A percentile compares a stretch with the other conserved stretches of the same genome.
These are phyloP conservation scores for Triplophysa siluroides DNA, from an alignment of 2,113 vertebrate genomes.

Conservation along the genomic window DNA sequence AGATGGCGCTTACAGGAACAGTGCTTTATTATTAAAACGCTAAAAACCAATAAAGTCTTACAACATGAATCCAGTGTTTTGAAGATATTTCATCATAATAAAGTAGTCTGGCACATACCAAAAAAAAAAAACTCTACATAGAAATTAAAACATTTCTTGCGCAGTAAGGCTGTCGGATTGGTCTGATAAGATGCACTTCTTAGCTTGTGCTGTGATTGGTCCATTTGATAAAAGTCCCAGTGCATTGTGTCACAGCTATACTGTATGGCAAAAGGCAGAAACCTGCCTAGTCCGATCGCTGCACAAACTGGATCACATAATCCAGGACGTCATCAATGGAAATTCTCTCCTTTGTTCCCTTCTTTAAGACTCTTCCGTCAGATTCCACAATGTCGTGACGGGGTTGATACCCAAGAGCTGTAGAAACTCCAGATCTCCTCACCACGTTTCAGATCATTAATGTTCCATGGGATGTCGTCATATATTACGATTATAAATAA, in stretches of 20 bases:
- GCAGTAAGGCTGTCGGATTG: constrained; percentile 54
- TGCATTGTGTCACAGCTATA: not conserved
- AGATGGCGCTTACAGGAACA: constrained; percentile 36
- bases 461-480: not conserved
- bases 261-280: not conserved
- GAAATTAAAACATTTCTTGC: constrained; percentile 62
- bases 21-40: constrained; percentile 46
- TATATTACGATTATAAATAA: constrained; percentile 5
- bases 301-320: not conserved
- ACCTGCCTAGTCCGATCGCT: not conserved
- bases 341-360: constrained; percentile 59
- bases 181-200: constrained; percentile 58
- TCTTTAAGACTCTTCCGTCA: constrained; percentile 50
- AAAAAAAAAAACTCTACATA: constrained; percentile 52
- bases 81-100: constrained; percentile 46
- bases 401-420: constrained; percentile 10
- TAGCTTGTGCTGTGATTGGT: constrained; percentile 47
- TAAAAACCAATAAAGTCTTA: constrained; percentile 34
- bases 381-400: not conserved
- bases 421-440: not conserved
- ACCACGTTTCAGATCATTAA: not conserved
- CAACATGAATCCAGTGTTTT: constrained; percentile 72
- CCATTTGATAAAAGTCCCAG: constrained; percentile 45
- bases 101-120: constrained; percentile 73
- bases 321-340: not conserved